Conservation (phyloP, 2,797 vertebrate species). For the Halcyon leucocephala region DNA sequence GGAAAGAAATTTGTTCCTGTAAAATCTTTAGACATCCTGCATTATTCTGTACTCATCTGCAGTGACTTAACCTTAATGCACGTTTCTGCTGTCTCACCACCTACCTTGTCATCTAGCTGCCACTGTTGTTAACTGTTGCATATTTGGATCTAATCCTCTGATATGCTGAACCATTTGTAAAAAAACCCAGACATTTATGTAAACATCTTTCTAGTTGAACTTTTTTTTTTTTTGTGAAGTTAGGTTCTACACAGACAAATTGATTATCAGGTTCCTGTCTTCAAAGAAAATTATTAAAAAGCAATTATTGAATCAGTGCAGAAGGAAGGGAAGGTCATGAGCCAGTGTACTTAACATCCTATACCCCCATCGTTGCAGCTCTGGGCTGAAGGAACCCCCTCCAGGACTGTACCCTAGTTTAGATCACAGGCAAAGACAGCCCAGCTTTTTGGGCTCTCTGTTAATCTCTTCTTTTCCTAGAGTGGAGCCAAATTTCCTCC, state of each 20-base stretch:
- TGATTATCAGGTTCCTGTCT: neutral
- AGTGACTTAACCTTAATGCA: neutral
- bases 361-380: accelerated
- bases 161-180: neutral
- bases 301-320: neutral
- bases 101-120: neutral
- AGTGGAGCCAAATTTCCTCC: neutral
- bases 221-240: neutral
- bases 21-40: neutral
- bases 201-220: neutral
- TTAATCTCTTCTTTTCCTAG: neutral
- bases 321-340: neutral
- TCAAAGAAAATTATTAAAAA: neutral
- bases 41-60: neutral
- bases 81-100: neutral
- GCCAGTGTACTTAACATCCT: neutral
- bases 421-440: neutral
- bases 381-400: neutral
- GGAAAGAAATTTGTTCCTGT: neutral
- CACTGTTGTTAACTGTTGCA: neutral
- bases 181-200: neutral
- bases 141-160: neutral
- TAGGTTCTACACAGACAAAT: neutral
- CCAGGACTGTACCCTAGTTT: neutral
- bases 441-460: neutral